Conservation (phyloP, 64 coral and sea anemone species). For the Actinia equina region DNA sequence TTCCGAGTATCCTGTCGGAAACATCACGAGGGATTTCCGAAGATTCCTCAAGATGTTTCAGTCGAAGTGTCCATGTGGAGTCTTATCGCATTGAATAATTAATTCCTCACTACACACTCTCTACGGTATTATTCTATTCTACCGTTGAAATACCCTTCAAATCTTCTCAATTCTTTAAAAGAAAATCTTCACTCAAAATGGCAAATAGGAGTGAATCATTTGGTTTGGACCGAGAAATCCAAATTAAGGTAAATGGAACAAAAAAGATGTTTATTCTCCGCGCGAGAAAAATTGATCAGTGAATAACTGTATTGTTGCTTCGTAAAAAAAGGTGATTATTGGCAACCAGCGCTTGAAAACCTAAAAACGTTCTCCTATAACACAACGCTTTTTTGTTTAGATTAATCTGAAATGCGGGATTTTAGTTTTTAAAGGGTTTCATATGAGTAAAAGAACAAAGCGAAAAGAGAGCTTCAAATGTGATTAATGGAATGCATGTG, state of each 20-base stretch:
- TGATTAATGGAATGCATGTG: neutral
- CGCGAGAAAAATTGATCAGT: neutral
- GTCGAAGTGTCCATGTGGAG: neutral
- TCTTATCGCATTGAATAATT: neutral
- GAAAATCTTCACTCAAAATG: neutral
- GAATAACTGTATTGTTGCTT: neutral
- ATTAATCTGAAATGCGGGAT: neutral
- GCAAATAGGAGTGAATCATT: neutral
- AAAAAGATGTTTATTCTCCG: neutral
- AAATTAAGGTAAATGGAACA: neutral
- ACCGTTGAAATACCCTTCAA: neutral
- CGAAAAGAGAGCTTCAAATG: neutral
- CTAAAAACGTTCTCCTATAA: neutral
- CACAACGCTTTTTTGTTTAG: neutral
- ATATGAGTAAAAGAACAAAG: neutral
- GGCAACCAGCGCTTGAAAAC: neutral
- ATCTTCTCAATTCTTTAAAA: neutral
- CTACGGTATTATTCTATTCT: neutral
- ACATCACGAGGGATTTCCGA: neutral
- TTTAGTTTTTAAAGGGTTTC: neutral
- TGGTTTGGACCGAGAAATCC: slow-evolving; percentile 6
- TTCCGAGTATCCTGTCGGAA: neutral
- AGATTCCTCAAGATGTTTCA: neutral
- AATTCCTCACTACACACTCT: neutral
- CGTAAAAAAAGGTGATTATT: neutral